Conservation (phyloP, 64 coral and sea anemone species). For the Actinia equina region DNA sequence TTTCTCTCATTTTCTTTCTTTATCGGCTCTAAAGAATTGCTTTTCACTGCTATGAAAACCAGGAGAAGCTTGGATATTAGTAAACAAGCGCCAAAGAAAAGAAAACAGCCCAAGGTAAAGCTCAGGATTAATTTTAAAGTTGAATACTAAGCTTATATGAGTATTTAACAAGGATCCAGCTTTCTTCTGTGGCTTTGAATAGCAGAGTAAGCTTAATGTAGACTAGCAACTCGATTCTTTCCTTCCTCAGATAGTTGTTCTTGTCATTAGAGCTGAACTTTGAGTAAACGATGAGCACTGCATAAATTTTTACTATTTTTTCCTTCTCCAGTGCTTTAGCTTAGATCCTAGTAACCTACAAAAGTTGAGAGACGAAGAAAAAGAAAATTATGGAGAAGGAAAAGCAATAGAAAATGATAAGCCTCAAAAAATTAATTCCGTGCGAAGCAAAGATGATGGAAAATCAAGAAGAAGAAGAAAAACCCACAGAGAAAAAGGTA, state of each 20-base stretch:
- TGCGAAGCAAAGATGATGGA: not conserved
- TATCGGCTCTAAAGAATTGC: not conserved
- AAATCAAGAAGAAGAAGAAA: not conserved
- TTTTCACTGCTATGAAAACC: not conserved
- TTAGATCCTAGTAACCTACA: not conserved
- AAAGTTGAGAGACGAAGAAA: not conserved
- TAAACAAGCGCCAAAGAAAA: not conserved
- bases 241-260: too few relatives aligned
- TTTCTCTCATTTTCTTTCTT: not conserved
- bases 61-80: not conserved
- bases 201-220: too few relatives aligned
- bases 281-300: not conserved
- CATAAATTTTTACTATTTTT: not conserved
- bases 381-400: not conserved
- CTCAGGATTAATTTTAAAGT: not conserved
- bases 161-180: too few relatives aligned
- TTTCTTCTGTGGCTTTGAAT: too few relatives aligned
- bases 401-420: not conserved
- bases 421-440: not conserved
- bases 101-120: constrained; percentile 3
- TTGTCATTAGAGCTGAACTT: not conserved
- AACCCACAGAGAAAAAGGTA: not conserved
- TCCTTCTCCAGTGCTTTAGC: not conserved
- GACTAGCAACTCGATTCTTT: too few relatives aligned
- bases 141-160: not conserved